Base-by-base conservation (phyloP, 2,797 vertebrate species). In the Chaenodraco wilsoni region DNA sequence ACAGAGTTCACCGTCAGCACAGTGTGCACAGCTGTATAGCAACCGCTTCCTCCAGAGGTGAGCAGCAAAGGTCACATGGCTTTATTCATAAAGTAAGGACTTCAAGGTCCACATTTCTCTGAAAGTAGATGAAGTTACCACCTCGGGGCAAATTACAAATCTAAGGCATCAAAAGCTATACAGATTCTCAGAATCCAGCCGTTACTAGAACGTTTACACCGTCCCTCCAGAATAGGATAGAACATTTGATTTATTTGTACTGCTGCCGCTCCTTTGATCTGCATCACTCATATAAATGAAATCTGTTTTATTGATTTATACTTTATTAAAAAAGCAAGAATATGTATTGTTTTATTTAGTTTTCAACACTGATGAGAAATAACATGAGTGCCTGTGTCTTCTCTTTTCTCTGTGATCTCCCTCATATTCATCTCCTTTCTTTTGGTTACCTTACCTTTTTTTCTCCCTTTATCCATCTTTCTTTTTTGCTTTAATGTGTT, bases 1-100 rank as follows among this genome's bases (percentile, higher is more conserved):
- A 94, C 97, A 0, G 98, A 99, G 94, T 98, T 99, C 94, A 97
- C 97, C 27, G 97, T 99, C 90, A 99, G 98, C 96, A 99, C 98
- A 3, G 98, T 99, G 88, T 99, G 98, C 87, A 99, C 98, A 1
- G 98, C 98, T 0, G 98, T 99, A 98, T 99, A 99, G 96, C 96
- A 82, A 90, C 91, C 4, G 81, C 88, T 81, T 89, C 81, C 82
- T 88, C 83, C 75, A 46, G 57, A 94, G 95, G 94, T 95, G 76
- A 88, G 91, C 72, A 9, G 41, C 50, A 17, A 3, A 31, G 21
- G 50, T n/a, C 61, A 27, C 3, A 23, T 15, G 27, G 23, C 40
- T 21, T 27, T 15, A 9, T 11, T 45, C 9, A 57, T 8, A 37
- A 33, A 55, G 61, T 1, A 6, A 41, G 6, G 12, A 21, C 40